Percentiles rank a stretch among this genome's conserved stretches.
Conservation (phyloP, 1,140 invertebrate genomes). For the Drosophila tropicalis region DNA sequence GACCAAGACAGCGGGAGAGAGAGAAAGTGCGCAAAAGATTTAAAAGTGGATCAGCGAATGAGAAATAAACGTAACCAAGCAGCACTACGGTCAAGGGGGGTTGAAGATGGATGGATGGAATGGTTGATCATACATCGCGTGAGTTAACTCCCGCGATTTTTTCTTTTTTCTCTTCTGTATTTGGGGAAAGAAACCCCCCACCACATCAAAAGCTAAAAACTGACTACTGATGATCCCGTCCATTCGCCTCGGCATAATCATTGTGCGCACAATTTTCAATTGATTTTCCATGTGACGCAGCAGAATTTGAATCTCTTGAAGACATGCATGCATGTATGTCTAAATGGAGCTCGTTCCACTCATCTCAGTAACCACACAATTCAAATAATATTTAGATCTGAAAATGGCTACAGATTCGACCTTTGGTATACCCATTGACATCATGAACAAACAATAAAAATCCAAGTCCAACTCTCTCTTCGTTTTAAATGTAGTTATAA, state of each 20-base stretch:
- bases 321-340: slow-evolving; percentile 39
- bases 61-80: slow-evolving; percentile 78
- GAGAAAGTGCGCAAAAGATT: slow-evolving; percentile 72
- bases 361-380: background rate
- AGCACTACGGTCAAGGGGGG: slow-evolving; percentile 40
- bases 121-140: slow-evolving; percentile 60
- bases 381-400: background rate
- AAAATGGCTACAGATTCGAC: background rate
- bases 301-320: slow-evolving; percentile 68
- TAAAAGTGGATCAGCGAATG: slow-evolving; percentile 78
- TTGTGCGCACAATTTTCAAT: slow-evolving; percentile 70
- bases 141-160: slow-evolving; percentile 52
- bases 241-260: slow-evolving; percentile 69
- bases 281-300: slow-evolving; percentile 79
- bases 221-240: slow-evolving; percentile 45
- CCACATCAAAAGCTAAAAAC: slow-evolving; percentile 51
- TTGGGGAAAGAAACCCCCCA: slow-evolving; percentile 65
- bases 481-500: no score
- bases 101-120: background rate
- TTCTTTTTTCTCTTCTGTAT: no score
- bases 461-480: no score
- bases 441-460: no score
- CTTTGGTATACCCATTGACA: background rate
- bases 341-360: slow-evolving; percentile 64
- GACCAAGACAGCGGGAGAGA: slow-evolving; percentile 59